Evolutionary conservation across 2,113 vertebrate genomes (phyloP).

Genomic region (Podarcis muralis): DNA sequence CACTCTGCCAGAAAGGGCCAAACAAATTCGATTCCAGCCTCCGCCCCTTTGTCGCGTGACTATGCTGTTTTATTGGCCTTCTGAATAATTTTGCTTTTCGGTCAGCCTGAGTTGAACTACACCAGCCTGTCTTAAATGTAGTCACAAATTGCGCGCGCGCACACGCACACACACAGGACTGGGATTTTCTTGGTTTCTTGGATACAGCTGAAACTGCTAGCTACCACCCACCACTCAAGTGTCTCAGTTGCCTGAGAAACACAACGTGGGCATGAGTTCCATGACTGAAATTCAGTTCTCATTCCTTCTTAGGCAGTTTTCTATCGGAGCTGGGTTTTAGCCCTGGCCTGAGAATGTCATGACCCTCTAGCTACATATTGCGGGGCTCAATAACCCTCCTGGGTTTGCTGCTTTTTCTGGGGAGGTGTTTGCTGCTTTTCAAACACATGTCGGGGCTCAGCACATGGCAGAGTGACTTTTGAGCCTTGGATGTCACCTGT

Average conservation of each 20-base stretch:
- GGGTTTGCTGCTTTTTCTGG: too few relatives aligned
- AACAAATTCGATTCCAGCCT: constrained; percentile 27
- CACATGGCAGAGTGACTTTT: too few relatives aligned
- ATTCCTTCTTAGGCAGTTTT: constrained; percentile 15
- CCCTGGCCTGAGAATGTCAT: neutral
- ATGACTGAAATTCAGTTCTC: constrained; percentile 7
- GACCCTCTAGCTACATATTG: neutral
- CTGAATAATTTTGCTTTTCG: constrained; percentile 28
- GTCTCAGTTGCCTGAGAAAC: constrained; percentile 70
- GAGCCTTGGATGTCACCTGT: too few relatives aligned
- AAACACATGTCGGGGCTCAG: too few relatives aligned
- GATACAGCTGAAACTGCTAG: constrained; percentile 60
- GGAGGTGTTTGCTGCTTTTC: too few relatives aligned
- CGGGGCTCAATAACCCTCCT: too few relatives aligned
- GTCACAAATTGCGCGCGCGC: constrained; percentile 20
- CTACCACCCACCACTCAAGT: constrained; percentile 47
- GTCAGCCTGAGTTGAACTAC: constrained; percentile 8
- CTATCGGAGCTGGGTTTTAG: neutral
- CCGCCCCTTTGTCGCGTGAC: constrained; percentile 41
- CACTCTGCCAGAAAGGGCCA: neutral
- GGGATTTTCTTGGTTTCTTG: neutral
- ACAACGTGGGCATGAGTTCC: constrained; percentile 52
- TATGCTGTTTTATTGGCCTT: constrained; percentile 13
- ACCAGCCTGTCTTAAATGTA: constrained; percentile 48
- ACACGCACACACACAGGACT: too few relatives aligned